These are phyloP conservation scores for Malurus cyaneus DNA, from an alignment of 2,113 vertebrate species.

Conservation along the genomic window DNA sequence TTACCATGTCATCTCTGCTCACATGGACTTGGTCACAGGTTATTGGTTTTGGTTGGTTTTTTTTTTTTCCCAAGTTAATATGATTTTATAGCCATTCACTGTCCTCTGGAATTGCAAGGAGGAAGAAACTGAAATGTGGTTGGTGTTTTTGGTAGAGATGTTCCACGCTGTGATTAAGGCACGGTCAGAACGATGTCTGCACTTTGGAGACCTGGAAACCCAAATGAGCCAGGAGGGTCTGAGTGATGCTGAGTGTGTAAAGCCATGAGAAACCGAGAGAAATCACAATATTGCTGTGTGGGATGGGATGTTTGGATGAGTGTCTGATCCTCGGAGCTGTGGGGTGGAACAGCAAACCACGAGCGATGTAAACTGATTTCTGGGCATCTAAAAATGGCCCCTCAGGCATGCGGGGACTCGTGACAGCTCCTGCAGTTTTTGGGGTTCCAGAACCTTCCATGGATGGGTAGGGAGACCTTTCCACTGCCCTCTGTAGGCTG, in stretches of 20 bases:
- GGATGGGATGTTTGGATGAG: background rate
- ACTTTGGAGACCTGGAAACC: background rate
- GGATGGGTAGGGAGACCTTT: background rate
- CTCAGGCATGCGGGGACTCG: background rate
- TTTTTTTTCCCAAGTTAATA: rapidly evolving
- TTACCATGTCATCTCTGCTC: background rate
- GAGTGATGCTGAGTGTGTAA: background rate
- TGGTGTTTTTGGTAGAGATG: background rate
- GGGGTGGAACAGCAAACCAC: background rate
- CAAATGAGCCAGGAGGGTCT: background rate
- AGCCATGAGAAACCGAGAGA: background rate
- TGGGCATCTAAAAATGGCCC: background rate
- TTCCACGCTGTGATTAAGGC: background rate
- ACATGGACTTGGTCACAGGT: background rate
- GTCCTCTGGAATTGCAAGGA: background rate
- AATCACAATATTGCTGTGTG: too few species aligned
- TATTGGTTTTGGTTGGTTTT: background rate
- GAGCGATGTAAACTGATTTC: background rate
- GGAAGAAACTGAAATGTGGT: background rate
- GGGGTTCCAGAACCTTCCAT: slow-evolving; percentile 4
- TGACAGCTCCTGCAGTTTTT: slow-evolving; percentile 7
- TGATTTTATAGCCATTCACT: background rate
- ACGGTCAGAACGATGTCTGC: background rate
- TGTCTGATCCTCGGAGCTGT: background rate
- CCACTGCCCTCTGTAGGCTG: slow-evolving; percentile 16